Evolutionary conservation across 2,797 vertebrate genomes (phyloP), one percentile per base, ranked within the genome.

Genomic region (Okamejei kenojei): DNA sequence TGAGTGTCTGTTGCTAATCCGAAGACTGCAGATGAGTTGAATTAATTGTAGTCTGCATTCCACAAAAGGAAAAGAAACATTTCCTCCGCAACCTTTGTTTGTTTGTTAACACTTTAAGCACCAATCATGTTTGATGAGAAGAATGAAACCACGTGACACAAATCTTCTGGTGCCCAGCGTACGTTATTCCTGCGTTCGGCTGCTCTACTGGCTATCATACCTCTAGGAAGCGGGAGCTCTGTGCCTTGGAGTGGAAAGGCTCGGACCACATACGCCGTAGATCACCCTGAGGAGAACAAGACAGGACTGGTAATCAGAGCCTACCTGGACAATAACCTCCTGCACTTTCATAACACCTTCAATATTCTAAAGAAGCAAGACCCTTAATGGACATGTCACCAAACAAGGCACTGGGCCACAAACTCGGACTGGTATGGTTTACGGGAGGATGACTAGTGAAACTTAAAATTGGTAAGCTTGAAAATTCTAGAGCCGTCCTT

Each of bases 241-340:
- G 98, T 96, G 98, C 94, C 97, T 99, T 99, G 96, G 98, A 90
- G 94, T 99, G 98, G 96, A 99, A 99, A 65, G 99, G 99, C 96
- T 99, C 99, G 8, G 99, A 99, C 99, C 99, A 99, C 99, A 99
- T 99, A 96, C 99, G 97, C 93, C 99, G 97, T 94, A 99, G 97
- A 96, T 99, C 99, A 45, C 99, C 99, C 99, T 99, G 94, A 54
- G 93, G 61, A 45, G 71, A 23, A 93, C 23, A 38, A 71, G 93
- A 93, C 74, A 32, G 45, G 63, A 91, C 58, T 68, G 35, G 21
- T 29, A 19, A 9, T 68, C 54, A 88, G n/a, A 2, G 21, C 19
- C 45, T 8, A 63, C 29, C 54, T 61, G 26, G n/a, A 61, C 23
- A 65, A 63, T 4, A 17, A 84, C 3, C 3, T 61, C 11, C 3